A percentile compares a stretch with the other conserved stretches of the same genome.
These are phyloP conservation scores for Calonectris borealis DNA, from an alignment of 2,113 vertebrate genomes.

Conservation along the genomic window DNA sequence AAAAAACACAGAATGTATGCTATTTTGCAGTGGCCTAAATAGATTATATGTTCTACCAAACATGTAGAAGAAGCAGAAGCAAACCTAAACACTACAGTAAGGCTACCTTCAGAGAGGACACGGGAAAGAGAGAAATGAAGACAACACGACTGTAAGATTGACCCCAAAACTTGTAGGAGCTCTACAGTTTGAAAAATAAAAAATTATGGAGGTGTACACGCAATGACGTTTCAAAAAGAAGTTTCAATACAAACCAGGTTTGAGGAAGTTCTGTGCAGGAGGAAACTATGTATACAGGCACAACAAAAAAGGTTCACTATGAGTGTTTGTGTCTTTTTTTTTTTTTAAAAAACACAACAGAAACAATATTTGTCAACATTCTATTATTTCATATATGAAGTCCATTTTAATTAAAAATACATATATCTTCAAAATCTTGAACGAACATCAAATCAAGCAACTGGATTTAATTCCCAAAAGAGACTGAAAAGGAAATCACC, in stretches of 20 bases:
- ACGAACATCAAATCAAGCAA: slow-evolving; percentile 56
- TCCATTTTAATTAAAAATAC: background rate
- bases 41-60: background rate
- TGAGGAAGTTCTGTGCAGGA: background rate
- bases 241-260: background rate
- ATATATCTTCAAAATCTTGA: background rate
- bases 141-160: background rate
- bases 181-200: background rate
- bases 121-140: background rate
- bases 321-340: background rate
- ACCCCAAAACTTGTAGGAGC: background rate
- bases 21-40: background rate
- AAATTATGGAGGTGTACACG: background rate
- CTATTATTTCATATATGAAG: background rate
- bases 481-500: background rate
- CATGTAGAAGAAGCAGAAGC: background rate
- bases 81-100: background rate
- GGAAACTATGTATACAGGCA: background rate
- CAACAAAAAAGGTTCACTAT: background rate
- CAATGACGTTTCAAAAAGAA: background rate
- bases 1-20: background rate
- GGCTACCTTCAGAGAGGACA: background rate
- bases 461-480: slow-evolving; percentile 55
- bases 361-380: background rate
- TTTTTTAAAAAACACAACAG: background rate